A percentile compares a stretch with the other conserved stretches of the same genome.
Evolutionary conservation across 2,113 vertebrate genomes (phyloP).

Genomic region (Muntiacus muntjak): DNA sequence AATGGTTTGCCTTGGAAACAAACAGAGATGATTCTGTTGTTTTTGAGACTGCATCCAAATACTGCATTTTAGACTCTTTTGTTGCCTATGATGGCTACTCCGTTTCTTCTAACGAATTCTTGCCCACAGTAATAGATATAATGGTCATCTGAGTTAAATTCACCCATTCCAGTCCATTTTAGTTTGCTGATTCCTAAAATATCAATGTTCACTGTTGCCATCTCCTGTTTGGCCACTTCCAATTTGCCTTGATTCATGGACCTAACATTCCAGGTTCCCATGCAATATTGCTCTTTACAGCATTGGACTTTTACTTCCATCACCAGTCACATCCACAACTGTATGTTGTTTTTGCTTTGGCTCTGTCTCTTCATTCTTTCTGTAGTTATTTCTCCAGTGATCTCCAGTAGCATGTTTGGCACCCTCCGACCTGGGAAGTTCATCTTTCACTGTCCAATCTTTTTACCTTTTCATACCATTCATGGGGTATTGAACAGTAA

Average conservation of each 20-base stretch:
- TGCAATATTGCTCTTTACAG: not conserved
- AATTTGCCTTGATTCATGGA: not conserved
- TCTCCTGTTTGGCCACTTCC: not conserved
- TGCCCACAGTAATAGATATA: not conserved
- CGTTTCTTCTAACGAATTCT: not conserved
- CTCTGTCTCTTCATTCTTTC: not conserved
- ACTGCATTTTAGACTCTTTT: not conserved
- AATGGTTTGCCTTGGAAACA: not conserved
- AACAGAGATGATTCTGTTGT: not conserved
- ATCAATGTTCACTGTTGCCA: not conserved
- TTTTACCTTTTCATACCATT: not conserved
- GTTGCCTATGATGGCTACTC: not conserved
- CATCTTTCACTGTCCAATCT: not conserved
- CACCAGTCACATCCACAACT: not conserved
- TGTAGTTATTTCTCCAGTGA: not conserved
- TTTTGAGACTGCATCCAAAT: not conserved
- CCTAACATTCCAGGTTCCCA: not conserved
- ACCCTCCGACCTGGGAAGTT: not conserved
- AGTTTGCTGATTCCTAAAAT: not conserved
- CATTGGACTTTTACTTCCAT: not conserved
- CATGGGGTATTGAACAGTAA: not conserved
- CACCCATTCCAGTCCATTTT: not conserved
- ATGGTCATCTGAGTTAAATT: not conserved
- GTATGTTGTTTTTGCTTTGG: not conserved
- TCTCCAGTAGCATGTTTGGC: not conserved